Base-by-base conservation (phyloP, 2,113 vertebrate species). In the Rhynchopsitta pachyrhyncha region DNA sequence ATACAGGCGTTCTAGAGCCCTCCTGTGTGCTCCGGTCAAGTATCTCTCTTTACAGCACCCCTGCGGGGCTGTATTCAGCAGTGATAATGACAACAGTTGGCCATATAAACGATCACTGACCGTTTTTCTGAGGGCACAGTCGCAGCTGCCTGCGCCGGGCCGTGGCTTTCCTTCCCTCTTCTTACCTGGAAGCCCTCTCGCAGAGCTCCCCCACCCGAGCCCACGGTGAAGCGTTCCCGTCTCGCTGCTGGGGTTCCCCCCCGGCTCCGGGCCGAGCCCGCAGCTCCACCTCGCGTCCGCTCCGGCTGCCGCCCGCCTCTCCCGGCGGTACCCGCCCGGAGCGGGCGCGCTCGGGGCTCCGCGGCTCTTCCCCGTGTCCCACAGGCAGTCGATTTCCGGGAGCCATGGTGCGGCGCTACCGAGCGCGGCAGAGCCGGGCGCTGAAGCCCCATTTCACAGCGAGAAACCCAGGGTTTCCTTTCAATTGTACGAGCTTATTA, bases 61-160 rank as follows among this genome's bases (percentile, higher is more conserved):
- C 13, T 10, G 15, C 1, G 0, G 69, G 63, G 37, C 52, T 37
- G 62, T 27, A 20, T 20, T 53, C 44, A 53, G 76, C 70, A 25
- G 17, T 7, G 57, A 29, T 44, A 53, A 20, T 2, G 39, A 8
- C 16, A 22, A 52, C 28, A 9, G 27, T 28, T 17, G 17, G 8
- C 28, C 35, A 10, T 31, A 17, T 3, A 11, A 35, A 63, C 22
- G 13, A 33, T 1, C 1, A 1, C 44, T 24, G 6, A 4, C 1
- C 4, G 1, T 3, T 18, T n/a, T 19, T 9, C 19, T 22, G 11
- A 47, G 19, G 33, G 14, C 22, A 17, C 3, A 6, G 17, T 17
- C 18, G 1, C 4, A 15, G 16, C 9, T 29, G 11, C 13, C 53
- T 35, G 75, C 14, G 33, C 53, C 7, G n/a, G 20, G 17, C 24